A percentile compares a stretch with the other conserved stretches of the same genome.
These are phyloP conservation scores for Chloroceryle inda DNA, from an alignment of 2,797 vertebrate species.

Conservation along the genomic window DNA sequence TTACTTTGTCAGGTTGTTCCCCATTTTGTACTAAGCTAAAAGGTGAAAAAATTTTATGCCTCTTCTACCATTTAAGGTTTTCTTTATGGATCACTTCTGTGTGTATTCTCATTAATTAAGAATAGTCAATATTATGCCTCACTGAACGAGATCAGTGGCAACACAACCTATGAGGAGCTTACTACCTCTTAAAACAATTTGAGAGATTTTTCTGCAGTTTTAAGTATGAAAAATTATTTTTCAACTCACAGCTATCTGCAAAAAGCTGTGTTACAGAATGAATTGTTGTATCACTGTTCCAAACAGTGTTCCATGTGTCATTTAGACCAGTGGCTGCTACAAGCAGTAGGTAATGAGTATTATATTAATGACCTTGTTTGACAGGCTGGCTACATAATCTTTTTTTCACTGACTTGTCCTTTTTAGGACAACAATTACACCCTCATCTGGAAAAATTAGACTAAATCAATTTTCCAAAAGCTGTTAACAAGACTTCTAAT, in stretches of 20 bases:
- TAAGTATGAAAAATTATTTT: slow-evolving; percentile 24
- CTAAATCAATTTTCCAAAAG: slow-evolving; percentile 21
- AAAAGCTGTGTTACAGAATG: background rate
- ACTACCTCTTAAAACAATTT: background rate
- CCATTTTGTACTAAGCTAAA: background rate
- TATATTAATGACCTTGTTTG: background rate
- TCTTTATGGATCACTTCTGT: background rate
- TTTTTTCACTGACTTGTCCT: background rate
- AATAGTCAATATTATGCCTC: background rate
- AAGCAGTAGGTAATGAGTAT: background rate
- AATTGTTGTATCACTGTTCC: background rate
- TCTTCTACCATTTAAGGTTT: background rate
- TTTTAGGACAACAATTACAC: background rate
- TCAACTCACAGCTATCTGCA: background rate
- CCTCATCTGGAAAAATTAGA: slow-evolving; percentile 20
- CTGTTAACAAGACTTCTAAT: slow-evolving; percentile 6
- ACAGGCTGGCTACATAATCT: background rate
- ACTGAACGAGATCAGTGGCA: background rate
- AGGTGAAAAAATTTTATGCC: background rate
- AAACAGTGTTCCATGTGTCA: background rate
- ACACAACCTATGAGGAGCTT: background rate
- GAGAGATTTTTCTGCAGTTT: background rate
- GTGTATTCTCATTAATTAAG: background rate
- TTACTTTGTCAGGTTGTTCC: background rate
- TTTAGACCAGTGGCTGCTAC: background rate